Evolutionary conservation across 1,140 invertebrate genomes (phyloP).

Genomic region (Drosophila setifemur): DNA sequence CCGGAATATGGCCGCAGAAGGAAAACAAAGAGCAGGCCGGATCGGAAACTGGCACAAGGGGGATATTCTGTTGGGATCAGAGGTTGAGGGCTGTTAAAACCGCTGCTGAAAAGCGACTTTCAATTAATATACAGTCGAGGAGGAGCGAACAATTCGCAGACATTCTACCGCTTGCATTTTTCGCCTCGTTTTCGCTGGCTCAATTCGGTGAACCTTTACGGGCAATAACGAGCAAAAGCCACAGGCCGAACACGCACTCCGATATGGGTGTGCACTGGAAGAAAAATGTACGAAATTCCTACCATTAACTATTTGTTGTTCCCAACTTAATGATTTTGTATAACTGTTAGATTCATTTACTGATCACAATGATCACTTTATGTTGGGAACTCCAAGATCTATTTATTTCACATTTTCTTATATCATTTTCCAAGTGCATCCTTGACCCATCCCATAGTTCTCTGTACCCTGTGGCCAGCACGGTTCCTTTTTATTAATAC

Average conservation of each 20-base stretch:
- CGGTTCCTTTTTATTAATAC: slow-evolving; percentile 38
- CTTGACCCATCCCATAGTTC: not conserved
- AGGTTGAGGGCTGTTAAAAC: slow-evolving; percentile 46
- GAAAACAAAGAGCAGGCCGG: not conserved
- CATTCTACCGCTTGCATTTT: slow-evolving; percentile 33
- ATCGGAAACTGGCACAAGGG: slow-evolving; percentile 1
- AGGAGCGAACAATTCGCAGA: slow-evolving; percentile 16
- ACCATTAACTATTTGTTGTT: no score
- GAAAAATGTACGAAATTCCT: not conserved
- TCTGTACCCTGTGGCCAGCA: not conserved
- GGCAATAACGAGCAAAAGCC: slow-evolving; percentile 71
- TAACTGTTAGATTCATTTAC: no score
- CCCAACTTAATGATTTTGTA: no score
- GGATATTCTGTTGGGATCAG: no score
- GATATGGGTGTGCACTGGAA: not conserved
- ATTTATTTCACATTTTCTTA: not conserved
- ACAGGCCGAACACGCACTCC: slow-evolving; percentile 56
- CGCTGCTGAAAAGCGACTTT: slow-evolving; percentile 53
- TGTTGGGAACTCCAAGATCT: no score
- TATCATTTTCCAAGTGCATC: not conserved
- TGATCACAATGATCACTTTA: no score
- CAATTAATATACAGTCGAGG: slow-evolving; percentile 55
- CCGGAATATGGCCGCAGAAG: not conserved
- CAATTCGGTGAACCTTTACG: slow-evolving; percentile 70
- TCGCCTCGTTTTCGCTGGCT: slow-evolving; percentile 23